These are phyloP conservation scores for Sapayoa aenigma DNA, from an alignment of 2,113 vertebrate species.

Conservation along the genomic window DNA sequence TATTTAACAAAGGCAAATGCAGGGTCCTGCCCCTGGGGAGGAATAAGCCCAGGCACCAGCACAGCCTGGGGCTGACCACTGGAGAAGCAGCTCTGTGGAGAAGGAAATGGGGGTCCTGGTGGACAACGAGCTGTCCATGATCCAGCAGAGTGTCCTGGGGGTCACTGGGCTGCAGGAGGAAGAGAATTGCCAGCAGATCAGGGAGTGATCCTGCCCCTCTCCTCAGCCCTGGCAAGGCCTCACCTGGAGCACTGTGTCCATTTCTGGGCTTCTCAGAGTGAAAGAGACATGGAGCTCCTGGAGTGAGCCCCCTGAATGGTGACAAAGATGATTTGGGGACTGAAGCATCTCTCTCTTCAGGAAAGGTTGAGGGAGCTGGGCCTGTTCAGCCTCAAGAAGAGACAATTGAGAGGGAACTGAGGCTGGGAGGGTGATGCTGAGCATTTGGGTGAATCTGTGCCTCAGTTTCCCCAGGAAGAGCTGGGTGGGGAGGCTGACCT, in stretches of 20 bases:
- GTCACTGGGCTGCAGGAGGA: accelerated
- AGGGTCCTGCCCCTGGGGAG: neutral
- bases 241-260: neutral
- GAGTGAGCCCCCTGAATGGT: neutral
- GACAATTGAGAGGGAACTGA: neutral
- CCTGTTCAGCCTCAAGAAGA: neutral
- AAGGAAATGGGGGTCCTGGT: neutral
- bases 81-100: neutral
- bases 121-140: neutral
- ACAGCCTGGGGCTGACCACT: neutral
- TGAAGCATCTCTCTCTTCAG: neutral
- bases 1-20: too few relatives aligned
- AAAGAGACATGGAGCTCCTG: neutral
- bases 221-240: neutral
- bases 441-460: accelerated
- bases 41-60: neutral
- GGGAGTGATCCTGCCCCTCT: neutral
- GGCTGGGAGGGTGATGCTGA: neutral
- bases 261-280: neutral
- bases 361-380: neutral
- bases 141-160: neutral
- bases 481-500: neutral
- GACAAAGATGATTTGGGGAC: neutral
- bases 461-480: neutral
- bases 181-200: neutral